These are phyloP conservation scores for Chaenocephalus aceratus DNA, from an alignment of 2,113 vertebrate genomes.

Conservation along the genomic window DNA sequence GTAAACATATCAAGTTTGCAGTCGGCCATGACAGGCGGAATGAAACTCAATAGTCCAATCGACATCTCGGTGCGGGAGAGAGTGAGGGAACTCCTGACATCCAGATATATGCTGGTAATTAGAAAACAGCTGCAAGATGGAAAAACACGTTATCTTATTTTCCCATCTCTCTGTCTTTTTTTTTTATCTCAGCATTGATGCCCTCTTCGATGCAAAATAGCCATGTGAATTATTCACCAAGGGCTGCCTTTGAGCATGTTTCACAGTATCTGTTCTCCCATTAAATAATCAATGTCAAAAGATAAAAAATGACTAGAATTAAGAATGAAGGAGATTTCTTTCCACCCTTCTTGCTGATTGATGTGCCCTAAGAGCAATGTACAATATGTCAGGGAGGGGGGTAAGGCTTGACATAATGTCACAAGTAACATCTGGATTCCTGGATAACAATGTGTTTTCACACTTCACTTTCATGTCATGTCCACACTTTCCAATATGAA, in stretches of 20 bases:
- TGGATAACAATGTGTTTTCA: constrained; percentile 1
- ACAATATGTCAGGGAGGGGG: background rate
- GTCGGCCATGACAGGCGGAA: constrained; percentile 41
- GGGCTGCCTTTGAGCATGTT: constrained; percentile 32
- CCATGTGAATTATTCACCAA: constrained; percentile 74
- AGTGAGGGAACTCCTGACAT: constrained; percentile 34
- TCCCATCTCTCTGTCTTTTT: constrained; percentile 21
- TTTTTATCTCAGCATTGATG: constrained; percentile 8
- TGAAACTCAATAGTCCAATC: constrained; percentile 45
- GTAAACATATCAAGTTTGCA: constrained; percentile 61
- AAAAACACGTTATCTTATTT: constrained; percentile 27
- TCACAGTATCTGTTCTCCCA: constrained; percentile 46
- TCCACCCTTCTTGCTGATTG: constrained; percentile 3
- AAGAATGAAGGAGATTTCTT: background rate
- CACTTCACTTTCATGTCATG: background rate
- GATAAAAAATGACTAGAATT: constrained; percentile 32
- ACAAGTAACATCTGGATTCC: constrained; percentile 36
- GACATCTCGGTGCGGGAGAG: constrained; percentile 11
- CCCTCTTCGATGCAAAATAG: constrained; percentile 67
- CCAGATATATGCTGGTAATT: constrained; percentile 55
- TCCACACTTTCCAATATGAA: background rate
- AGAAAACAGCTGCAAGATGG: constrained; percentile 34
- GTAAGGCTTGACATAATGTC: constrained; percentile 13
- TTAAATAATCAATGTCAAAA: constrained; percentile 54
- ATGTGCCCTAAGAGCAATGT: constrained; percentile 4